Conservation (phyloP, 2,888 invertebrate species). For the Nezara viridula region DNA sequence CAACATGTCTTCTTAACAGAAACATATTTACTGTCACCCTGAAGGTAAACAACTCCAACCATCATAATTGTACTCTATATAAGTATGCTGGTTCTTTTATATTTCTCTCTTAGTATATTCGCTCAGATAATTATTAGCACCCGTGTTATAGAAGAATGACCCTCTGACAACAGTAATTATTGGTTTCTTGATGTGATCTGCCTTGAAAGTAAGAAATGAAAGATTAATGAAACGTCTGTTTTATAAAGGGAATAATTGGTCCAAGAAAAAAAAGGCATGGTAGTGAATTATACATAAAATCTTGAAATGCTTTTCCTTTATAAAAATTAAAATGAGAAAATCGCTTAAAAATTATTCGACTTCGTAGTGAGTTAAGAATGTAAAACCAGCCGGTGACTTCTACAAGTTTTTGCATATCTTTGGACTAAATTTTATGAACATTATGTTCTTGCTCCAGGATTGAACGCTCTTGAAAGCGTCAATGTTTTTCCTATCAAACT, state of each 20-base stretch:
- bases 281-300: too few relatives aligned
- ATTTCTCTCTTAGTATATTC: neutral
- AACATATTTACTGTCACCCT: neutral
- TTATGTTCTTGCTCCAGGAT: neutral
- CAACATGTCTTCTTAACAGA: neutral
- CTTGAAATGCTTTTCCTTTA: neutral
- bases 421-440: neutral
- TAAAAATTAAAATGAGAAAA: neutral
- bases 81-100: neutral
- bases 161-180: neutral
- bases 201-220: neutral
- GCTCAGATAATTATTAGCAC: neutral
- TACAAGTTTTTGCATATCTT: neutral
- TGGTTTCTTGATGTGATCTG: neutral
- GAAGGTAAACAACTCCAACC: neutral
- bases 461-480: too few relatives aligned
- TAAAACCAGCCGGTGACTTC: neutral
- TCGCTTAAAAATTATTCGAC: too few relatives aligned
- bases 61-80: neutral
- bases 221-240: neutral
- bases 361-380: neutral
- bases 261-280: too few relatives aligned
- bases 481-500: neutral
- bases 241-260: neutral
- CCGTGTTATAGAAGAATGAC: neutral